phyloP scores from a whole-genome alignment of 2,888 invertebrate species.

The Scaeva pyrastri region DNA sequence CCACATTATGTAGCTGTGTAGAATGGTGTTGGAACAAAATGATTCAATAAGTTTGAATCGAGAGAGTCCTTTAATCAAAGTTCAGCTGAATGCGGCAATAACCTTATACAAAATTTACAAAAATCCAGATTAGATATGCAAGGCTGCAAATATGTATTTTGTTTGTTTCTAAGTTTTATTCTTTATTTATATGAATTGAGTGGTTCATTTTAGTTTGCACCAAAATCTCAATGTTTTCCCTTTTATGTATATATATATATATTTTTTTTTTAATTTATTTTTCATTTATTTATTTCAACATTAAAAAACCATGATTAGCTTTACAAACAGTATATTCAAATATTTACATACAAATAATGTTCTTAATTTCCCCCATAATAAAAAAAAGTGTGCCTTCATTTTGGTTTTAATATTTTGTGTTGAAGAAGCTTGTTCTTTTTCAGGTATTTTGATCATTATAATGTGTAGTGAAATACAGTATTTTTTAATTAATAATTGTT shows the following conservation, averaged over 20 bases:
- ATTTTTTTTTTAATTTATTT: no score
- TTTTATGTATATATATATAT: not conserved
- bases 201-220: not conserved
- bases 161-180: not conserved
- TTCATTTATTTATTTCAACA: not conserved
- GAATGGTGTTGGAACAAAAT: constrained; percentile 31
- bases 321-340: not conserved
- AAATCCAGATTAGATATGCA: not conserved
- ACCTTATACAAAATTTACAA: not conserved
- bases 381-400: not conserved
- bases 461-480: not conserved
- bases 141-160: constrained; percentile 1
- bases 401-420: not conserved
- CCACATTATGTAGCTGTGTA: constrained; percentile 59
- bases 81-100: not conserved
- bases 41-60: constrained; percentile 1
- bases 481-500: no score
- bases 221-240: constrained; percentile 6
- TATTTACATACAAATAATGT: not conserved
- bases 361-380: not conserved
- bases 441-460: not conserved
- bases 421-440: not conserved
- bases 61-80: not conserved
- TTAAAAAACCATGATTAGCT: not conserved
- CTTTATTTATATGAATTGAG: not conserved